phyloP scores from a whole-genome alignment of 2,113 vertebrate species.

The Paraplagusia blochii region DNA sequence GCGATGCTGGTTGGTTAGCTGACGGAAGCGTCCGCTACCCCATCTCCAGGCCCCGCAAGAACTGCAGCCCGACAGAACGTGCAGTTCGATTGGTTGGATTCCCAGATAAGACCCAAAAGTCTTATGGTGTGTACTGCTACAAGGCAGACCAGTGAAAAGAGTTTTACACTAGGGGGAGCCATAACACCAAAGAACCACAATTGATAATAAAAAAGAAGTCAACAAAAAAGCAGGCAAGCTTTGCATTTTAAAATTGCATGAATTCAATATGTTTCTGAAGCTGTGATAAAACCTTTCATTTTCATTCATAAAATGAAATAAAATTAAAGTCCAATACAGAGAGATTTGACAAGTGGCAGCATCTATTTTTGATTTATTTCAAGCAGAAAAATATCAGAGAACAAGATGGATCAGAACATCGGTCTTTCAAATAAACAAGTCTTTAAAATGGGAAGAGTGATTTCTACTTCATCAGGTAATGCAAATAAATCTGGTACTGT shows the following conservation, averaged over 20 bases:
- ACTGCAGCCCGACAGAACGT: conserved; percentile 92
- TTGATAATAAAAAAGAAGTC: conserved; percentile 38
- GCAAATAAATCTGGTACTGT: no score
- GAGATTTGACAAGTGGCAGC: no score
- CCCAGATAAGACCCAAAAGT: conserved; percentile 88
- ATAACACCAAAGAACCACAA: conserved; percentile 70
- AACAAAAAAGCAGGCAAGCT: conserved; percentile 65
- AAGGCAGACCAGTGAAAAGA: conserved; percentile 75
- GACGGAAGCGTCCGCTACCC: conserved; percentile 97
- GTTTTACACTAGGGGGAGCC: conserved; percentile 18
- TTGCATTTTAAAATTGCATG: conserved; percentile 73
- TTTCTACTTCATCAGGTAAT: not conserved
- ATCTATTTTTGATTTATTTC: no score
- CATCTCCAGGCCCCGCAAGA: conserved; percentile 86
- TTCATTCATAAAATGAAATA: conserved; percentile 68
- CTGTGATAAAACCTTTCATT: conserved; percentile 87
- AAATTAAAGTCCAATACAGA: no score
- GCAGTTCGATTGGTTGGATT: conserved; percentile 90
- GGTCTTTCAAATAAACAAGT: no score
- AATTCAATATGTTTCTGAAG: conserved; percentile 85
- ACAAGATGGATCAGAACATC: no score
- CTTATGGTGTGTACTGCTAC: conserved; percentile 94
- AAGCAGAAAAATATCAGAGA: no score
- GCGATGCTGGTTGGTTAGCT: conserved; percentile 92
- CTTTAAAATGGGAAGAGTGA: no score